Conservation (phyloP, 1,140 invertebrate species). For the Scaptodrosophila lebanonensis region DNA sequence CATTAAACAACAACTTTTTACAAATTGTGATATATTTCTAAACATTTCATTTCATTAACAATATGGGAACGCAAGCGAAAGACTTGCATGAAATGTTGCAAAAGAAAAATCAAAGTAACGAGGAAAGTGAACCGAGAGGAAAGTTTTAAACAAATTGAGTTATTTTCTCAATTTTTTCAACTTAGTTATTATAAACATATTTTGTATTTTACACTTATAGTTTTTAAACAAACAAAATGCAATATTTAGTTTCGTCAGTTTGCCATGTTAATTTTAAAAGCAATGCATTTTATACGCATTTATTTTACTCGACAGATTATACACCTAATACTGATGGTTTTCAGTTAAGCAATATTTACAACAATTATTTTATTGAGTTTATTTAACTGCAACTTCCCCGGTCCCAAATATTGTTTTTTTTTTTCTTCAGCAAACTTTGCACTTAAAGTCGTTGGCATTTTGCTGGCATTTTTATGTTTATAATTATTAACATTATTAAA, state of each 20-base stretch:
- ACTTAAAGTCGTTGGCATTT: constrained; percentile 5
- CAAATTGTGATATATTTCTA: constrained; percentile 75
- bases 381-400: constrained; percentile 1
- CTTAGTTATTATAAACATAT: constrained; percentile 20
- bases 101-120: constrained; percentile 44
- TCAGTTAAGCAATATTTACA: constrained; percentile 5
- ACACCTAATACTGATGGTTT: constrained; percentile 1
- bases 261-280: constrained; percentile 73
- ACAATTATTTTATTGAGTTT: constrained; percentile 21
- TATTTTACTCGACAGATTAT: constrained; percentile 21
- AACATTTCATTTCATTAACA: constrained; percentile 67
- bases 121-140: constrained; percentile 39
- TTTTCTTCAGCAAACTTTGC: not conserved
- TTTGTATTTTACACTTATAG: constrained; percentile 43
- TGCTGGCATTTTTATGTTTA: constrained; percentile 41
- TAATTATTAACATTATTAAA: constrained; percentile 62
- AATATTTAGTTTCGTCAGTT: too few species aligned
- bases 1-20: constrained; percentile 70
- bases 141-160: constrained; percentile 43
- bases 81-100: constrained; percentile 53
- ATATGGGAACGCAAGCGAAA: not conserved
- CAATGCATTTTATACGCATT: constrained; percentile 43
- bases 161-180: constrained; percentile 49
- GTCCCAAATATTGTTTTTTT: too few species aligned
- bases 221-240: constrained; percentile 43